Percentiles rank a stretch among this genome's conserved stretches.
Conservation (phyloP, 2,113 vertebrate genomes). For the Heloderma charlesbogerti region DNA sequence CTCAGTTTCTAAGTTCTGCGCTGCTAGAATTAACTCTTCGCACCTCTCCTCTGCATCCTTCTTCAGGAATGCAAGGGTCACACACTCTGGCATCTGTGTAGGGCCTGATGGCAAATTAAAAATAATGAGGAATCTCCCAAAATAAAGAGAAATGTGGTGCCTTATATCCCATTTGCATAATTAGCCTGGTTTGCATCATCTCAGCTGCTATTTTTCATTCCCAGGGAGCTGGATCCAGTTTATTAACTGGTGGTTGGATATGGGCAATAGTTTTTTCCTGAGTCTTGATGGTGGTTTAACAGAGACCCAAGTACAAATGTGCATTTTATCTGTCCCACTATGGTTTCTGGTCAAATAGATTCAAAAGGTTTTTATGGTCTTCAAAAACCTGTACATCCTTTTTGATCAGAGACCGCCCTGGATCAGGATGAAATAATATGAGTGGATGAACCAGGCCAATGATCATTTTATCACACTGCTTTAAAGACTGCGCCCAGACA, state of each 20-base stretch:
- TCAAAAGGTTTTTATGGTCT: background rate
- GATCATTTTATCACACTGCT: background rate
- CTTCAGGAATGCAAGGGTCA: background rate
- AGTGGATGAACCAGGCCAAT: too few species aligned
- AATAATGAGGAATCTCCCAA: background rate
- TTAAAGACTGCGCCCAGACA: background rate
- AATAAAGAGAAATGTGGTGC: background rate
- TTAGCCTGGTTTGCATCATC: background rate
- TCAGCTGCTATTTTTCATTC: background rate
- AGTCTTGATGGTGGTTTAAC: background rate
- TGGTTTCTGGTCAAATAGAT: background rate
- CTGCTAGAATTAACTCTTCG: conserved; percentile 27
- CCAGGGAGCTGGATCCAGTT: background rate
- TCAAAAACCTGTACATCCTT: background rate
- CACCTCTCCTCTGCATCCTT: background rate
- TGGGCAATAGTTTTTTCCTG: background rate
- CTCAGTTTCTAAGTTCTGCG: background rate
- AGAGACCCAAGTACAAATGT: background rate
- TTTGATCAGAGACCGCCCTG: background rate
- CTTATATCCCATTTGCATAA: background rate
- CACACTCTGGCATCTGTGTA: background rate
- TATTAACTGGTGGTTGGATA: background rate
- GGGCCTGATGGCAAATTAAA: conserved; percentile 13
- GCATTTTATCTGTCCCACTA: background rate
- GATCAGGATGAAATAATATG: background rate